A percentile compares a stretch with the other conserved stretches of the same genome.
These are phyloP conservation scores for Heliconius hermathena DNA, from an alignment of 1,140 invertebrate genomes.

Conservation along the genomic window DNA sequence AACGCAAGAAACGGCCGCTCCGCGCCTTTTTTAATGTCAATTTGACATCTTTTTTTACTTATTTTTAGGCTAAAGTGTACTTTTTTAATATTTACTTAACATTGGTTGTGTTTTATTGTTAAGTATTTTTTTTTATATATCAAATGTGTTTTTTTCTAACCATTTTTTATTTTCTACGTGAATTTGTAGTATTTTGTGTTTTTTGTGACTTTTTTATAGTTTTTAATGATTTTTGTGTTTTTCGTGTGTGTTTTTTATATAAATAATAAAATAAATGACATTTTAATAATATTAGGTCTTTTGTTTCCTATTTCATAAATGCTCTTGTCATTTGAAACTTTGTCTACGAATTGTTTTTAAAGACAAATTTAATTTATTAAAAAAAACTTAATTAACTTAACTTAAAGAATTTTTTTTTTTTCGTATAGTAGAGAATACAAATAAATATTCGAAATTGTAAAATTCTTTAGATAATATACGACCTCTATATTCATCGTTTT, in stretches of 20 bases:
- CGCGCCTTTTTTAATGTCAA: conserved; percentile 14
- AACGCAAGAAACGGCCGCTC: background rate
- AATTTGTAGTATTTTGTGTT: conserved; percentile 6
- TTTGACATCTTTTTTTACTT: conserved; percentile 6
- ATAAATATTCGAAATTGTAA: no score
- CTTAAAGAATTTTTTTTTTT: no score
- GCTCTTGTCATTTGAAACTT: no score
- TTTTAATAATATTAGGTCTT: background rate
- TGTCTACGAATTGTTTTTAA: no score
- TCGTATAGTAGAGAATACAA: no score
- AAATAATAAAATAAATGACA: conserved; percentile 5
- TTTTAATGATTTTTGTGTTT: background rate
- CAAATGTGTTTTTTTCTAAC: background rate
- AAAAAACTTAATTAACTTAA: no score
- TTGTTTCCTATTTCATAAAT: background rate
- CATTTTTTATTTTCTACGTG: background rate
- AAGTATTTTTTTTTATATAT: background rate
- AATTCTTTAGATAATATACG: no score
- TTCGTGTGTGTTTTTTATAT: background rate
- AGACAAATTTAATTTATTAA: no score
- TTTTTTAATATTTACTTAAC: conserved; percentile 4
- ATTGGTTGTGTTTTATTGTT: background rate
- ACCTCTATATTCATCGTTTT: no score
- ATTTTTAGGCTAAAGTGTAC: background rate
- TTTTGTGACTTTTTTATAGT: background rate